Evolutionary conservation across 1,140 invertebrate genomes (phyloP).

Genomic region (Pseudomyrmex flavicornis): DNA sequence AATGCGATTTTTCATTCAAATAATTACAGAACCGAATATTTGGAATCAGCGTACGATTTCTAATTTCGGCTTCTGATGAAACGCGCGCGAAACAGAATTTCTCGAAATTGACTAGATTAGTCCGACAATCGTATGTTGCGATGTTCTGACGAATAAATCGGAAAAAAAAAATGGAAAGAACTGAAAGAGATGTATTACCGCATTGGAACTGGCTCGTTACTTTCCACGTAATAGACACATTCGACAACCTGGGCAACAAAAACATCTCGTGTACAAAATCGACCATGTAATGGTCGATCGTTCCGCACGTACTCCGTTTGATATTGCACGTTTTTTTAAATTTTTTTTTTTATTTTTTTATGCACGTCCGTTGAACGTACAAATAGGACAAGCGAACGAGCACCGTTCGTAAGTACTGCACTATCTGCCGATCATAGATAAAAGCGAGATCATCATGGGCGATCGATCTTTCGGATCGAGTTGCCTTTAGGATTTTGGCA

Average conservation of each 20-base stretch:
- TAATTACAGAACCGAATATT: too few species aligned
- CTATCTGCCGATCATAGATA: slow-evolving; percentile 33
- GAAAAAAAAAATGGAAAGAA: slow-evolving; percentile 46
- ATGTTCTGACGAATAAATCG: slow-evolving; percentile 30
- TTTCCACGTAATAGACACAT: not conserved
- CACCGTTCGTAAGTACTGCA: not conserved
- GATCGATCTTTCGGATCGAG: slow-evolving; percentile 46
- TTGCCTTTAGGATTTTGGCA: slow-evolving; percentile 79
- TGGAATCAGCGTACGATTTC: slow-evolving; percentile 22
- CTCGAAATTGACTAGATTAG: slow-evolving; percentile 71
- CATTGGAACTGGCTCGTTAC: slow-evolving; percentile 23
- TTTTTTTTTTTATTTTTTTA: too few species aligned
- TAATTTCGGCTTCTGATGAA: slow-evolving; percentile 27
- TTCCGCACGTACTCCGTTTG: slow-evolving; percentile 47
- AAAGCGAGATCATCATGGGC: slow-evolving; percentile 60
- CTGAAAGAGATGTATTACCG: slow-evolving; percentile 37
- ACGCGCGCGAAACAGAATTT: slow-evolving; percentile 52
- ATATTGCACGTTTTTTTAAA: slow-evolving; percentile 78
- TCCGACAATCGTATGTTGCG: slow-evolving; percentile 51
- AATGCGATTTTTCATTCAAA: too few species aligned
- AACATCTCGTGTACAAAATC: slow-evolving; percentile 1
- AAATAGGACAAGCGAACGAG: not conserved
- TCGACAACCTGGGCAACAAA: slow-evolving; percentile 14
- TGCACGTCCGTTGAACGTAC: slow-evolving; percentile 32
- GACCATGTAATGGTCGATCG: slow-evolving; percentile 9